Conservation (phyloP, 1,140 invertebrate genomes). For the Pseudomyrmex gracilis region DNA sequence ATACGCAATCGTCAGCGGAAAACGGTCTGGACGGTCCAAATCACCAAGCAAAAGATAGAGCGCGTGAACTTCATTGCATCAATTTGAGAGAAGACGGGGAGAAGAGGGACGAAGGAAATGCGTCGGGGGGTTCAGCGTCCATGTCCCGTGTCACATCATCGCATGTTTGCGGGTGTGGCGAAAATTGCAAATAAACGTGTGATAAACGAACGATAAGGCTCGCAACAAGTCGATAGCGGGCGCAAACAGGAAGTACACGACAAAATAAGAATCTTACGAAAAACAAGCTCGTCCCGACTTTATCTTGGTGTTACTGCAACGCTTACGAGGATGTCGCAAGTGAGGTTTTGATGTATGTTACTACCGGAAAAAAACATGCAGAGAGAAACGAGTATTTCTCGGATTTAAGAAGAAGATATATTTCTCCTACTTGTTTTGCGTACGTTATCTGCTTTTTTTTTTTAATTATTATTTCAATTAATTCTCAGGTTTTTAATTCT, state of each 20-base stretch:
- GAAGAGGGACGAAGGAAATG: background rate
- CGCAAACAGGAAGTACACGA: conserved; percentile 65
- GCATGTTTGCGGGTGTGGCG: conserved; percentile 1
- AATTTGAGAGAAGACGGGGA: background rate
- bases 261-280: conserved; percentile 49
- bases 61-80: background rate
- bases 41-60: conserved; percentile 6
- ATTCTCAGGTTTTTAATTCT: background rate
- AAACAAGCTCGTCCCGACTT: conserved; percentile 39
- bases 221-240: conserved; percentile 4
- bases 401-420: background rate
- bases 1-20: conserved; percentile 1
- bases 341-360: conserved; percentile 14
- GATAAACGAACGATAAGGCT: conserved; percentile 31
- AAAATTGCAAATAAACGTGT: conserved; percentile 23
- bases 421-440: background rate
- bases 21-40: conserved; percentile 28
- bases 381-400: background rate
- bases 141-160: too few relatives aligned
- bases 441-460: background rate
- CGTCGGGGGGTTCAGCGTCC: too few relatives aligned
- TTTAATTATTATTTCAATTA: too few relatives aligned
- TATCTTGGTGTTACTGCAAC: conserved; percentile 62
- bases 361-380: conserved; percentile 16
- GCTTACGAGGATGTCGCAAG: conserved; percentile 39